phyloP scores from a whole-genome alignment of 53 echinoderm and acorn worm genomes.

The Pentamera pediparva region DNA sequence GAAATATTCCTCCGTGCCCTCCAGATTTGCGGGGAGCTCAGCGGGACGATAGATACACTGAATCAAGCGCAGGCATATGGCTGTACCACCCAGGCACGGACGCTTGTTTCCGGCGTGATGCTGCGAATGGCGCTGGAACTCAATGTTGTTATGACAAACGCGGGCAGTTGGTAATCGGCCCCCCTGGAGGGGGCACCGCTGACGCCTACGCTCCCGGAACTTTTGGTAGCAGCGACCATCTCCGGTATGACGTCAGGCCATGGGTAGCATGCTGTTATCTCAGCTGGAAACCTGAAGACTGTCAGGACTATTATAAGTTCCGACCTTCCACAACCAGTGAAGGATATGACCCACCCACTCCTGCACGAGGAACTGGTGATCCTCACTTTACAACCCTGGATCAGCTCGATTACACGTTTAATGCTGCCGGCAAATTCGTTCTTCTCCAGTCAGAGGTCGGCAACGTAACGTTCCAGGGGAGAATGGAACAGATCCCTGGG shows the following conservation, averaged over 20 bases:
- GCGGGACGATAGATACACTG: conserved; percentile 13
- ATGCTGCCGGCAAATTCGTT: conserved; percentile 55
- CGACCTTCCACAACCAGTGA: conserved; percentile 47
- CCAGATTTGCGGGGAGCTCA: conserved; percentile 27
- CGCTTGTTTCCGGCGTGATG: conserved; percentile 30
- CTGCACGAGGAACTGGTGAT: conserved; percentile 39
- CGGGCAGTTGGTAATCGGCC: conserved; percentile 32
- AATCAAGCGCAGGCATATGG: neutral
- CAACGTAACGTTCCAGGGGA: conserved; percentile 52
- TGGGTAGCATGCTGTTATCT: conserved; percentile 46
- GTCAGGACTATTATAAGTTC: conserved; percentile 34
- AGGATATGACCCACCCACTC: conserved; percentile 36
- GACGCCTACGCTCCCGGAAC: conserved; percentile 28
- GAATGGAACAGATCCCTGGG: conserved; percentile 49
- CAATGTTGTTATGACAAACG: conserved; percentile 47
- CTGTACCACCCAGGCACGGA: conserved; percentile 42
- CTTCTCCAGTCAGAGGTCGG: conserved; percentile 36
- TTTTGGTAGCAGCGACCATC: neutral
- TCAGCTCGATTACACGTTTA: conserved; percentile 43
- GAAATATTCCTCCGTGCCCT: no score
- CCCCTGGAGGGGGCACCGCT: conserved; percentile 46
- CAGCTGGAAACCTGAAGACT: neutral
- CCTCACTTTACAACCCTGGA: conserved; percentile 53
- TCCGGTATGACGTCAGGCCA: conserved; percentile 38
- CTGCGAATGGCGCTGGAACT: conserved; percentile 25